These are phyloP conservation scores for Aleiodes testaceus DNA, from an alignment of 2,888 invertebrate genomes.

Conservation along the genomic window DNA sequence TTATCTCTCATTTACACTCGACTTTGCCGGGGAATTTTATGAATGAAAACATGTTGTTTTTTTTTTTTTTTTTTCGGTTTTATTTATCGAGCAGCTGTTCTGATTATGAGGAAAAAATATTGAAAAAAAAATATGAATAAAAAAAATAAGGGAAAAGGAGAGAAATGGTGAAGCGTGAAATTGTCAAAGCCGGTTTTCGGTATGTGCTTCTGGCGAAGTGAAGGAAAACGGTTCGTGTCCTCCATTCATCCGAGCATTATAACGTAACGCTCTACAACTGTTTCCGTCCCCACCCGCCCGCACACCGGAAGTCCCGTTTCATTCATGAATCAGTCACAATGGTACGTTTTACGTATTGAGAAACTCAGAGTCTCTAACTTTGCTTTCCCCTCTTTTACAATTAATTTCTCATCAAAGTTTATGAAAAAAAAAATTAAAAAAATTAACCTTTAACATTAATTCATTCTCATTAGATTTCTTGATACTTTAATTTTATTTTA, in stretches of 20 bases:
- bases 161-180: conserved; percentile 46
- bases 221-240: conserved; percentile 55
- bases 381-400: conserved; percentile 17
- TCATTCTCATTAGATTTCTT: no score
- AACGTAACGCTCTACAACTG: conserved; percentile 69
- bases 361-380: conserved; percentile 53
- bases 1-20: conserved; percentile 21
- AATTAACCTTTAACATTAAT: no score
- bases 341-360: conserved; percentile 71
- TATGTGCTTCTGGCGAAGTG: conserved; percentile 41
- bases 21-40: conserved; percentile 12
- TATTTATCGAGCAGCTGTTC: conserved; percentile 25
- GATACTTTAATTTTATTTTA: no score
- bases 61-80: background rate
- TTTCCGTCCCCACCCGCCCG: conserved; percentile 67
- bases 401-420: no score
- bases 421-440: no score
- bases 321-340: conserved; percentile 73
- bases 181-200: conserved; percentile 55
- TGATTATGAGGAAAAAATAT: background rate
- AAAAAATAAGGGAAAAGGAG: conserved; percentile 6
- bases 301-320: conserved; percentile 71
- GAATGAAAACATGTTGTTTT: conserved; percentile 18
- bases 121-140: background rate
- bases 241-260: conserved; percentile 62